These are phyloP conservation scores for Trichopoda pennipes DNA, from an alignment of 2,888 invertebrate species.

Conservation along the genomic window DNA sequence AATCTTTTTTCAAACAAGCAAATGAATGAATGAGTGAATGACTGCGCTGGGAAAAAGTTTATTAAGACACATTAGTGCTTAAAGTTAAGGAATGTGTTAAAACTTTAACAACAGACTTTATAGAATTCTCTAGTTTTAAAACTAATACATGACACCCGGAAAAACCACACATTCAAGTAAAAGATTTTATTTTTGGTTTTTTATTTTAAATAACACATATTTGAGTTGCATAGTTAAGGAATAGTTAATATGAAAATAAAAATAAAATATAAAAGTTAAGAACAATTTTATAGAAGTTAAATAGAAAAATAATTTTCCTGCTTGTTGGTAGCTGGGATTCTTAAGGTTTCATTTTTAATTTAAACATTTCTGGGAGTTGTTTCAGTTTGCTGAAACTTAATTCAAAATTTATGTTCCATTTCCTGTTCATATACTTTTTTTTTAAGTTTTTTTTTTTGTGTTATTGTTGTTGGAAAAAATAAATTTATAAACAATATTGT, in stretches of 20 bases:
- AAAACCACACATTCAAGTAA: slow-evolving; percentile 1
- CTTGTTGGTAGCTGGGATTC: background rate
- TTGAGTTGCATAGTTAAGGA: slow-evolving; percentile 1
- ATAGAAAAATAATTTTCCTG: background rate
- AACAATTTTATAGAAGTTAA: background rate
- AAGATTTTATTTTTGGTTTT: background rate
- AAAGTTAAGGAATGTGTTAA: slow-evolving; percentile 40
- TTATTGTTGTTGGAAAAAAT: slow-evolving; percentile 43
- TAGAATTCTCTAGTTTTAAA: slow-evolving; percentile 3
- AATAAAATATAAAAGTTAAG: background rate
- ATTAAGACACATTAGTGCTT: slow-evolving; percentile 2
- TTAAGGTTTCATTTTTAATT: slow-evolving; percentile 5
- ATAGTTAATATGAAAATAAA: background rate
- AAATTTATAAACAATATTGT: slow-evolving; percentile 57
- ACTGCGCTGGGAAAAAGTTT: slow-evolving; percentile 2
- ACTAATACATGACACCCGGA: slow-evolving; percentile 21
- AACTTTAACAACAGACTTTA: slow-evolving; percentile 37
- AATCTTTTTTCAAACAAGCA: slow-evolving; percentile 9
- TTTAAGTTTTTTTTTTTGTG: background rate
- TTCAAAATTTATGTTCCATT: slow-evolving; percentile 52
- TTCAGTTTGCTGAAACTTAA: slow-evolving; percentile 25
- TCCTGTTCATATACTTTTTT: slow-evolving; percentile 42
- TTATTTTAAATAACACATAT: background rate
- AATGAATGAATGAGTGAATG: slow-evolving; percentile 7
- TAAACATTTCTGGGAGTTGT: background rate